phyloP scores from a whole-genome alignment of 2,113 vertebrate species.

The Tetrao urogallus region DNA sequence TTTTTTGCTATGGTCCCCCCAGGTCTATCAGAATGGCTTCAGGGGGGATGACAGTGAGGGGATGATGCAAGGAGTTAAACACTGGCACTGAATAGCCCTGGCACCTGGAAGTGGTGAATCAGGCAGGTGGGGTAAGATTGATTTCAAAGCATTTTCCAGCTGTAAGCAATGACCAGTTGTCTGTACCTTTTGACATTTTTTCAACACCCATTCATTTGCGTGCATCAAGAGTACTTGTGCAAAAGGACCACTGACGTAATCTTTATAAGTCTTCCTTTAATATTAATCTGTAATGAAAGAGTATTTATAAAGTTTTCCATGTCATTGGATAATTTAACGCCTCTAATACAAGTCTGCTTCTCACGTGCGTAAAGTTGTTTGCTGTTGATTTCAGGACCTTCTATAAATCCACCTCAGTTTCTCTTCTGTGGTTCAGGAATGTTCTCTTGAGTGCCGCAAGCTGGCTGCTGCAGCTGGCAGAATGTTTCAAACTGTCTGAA shows the following conservation, averaged over 20 bases:
- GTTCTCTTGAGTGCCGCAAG: neutral
- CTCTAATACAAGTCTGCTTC: neutral
- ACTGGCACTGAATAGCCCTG: neutral
- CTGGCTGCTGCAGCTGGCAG: conserved; percentile 47
- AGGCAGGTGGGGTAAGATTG: neutral
- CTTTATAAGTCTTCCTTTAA: neutral
- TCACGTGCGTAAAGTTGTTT: neutral
- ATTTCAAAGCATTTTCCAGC: neutral
- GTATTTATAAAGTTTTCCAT: neutral
- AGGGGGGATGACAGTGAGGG: fast-evolving
- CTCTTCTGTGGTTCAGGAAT: conserved; percentile 22
- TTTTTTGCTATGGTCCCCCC: neutral
- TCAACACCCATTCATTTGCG: fast-evolving
- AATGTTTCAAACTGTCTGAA: conserved; percentile 1
- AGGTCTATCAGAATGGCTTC: fast-evolving
- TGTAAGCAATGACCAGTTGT: neutral
- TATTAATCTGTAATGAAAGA: neutral
- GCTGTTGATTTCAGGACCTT: neutral
- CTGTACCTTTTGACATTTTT: neutral
- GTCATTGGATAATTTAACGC: neutral
- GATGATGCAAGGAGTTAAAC: neutral
- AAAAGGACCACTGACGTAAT: neutral
- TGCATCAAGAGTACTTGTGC: neutral
- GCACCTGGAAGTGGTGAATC: neutral
- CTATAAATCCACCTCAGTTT: neutral